phyloP scores from a whole-genome alignment of 2,797 vertebrate genomes.

The Neomorphus geoffroyi region DNA sequence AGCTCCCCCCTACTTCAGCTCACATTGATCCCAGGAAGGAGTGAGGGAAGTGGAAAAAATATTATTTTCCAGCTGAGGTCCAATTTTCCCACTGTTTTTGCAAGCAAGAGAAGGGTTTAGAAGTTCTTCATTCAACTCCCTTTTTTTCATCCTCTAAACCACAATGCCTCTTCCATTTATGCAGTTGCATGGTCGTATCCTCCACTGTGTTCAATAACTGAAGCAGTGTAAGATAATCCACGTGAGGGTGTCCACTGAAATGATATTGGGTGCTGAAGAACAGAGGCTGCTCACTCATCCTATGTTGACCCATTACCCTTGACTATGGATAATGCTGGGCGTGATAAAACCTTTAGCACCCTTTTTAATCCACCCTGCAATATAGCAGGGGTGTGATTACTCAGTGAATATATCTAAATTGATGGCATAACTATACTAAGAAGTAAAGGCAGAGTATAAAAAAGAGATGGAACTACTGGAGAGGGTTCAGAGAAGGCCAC shows the following conservation, averaged over 20 bases:
- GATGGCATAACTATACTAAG: not conserved
- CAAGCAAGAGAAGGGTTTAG: not conserved
- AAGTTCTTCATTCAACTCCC: not conserved
- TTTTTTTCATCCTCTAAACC: not conserved
- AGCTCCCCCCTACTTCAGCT: not conserved
- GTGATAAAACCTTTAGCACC: not conserved
- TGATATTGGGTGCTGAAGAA: not conserved
- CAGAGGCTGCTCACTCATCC: not conserved
- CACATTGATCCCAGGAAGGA: not conserved
- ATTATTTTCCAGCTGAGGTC: not conserved
- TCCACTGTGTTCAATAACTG: rapidly evolving
- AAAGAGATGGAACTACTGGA: too few species aligned
- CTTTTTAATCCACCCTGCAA: not conserved
- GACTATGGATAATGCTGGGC: not conserved
- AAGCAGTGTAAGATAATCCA: not conserved
- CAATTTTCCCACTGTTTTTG: not conserved
- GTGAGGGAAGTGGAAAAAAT: not conserved
- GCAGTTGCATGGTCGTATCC: not conserved
- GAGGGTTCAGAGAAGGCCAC: too few species aligned
- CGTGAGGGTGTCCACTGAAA: not conserved
- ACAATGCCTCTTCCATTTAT: not conserved
- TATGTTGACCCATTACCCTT: too few species aligned
- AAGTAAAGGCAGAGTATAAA: not conserved
- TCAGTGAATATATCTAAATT: not conserved
- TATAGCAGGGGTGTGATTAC: not conserved